Evolutionary conservation across 2,113 vertebrate species (phyloP), one percentile per base, ranked within the genome.

Genomic region (Deroptyus accipitrinus): DNA sequence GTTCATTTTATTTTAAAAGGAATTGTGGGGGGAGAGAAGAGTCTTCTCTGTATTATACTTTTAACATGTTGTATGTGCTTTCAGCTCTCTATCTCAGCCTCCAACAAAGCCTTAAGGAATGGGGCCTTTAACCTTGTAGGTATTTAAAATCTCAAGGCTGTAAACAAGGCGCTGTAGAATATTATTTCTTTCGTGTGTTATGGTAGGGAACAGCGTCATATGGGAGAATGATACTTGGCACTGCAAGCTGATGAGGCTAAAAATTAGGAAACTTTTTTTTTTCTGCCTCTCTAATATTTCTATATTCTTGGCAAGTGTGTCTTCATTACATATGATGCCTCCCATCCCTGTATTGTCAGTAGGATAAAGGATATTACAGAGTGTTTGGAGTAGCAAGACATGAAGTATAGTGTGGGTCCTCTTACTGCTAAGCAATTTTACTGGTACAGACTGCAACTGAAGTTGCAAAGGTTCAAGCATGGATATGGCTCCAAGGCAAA

Each of bases 11-110:
- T 54, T 49, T 33, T 80, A 62, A 72, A 62, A 91, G 57, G 6
- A 66, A 69, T 80, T 83, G 39, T 37, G 33, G 6, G 37, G 6
- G 0, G 0, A 11, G 5, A 8, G 1, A 9, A 51, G 42, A 33
- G 11, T 79, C 44, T 72, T 6, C 49, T 55, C 18, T 0, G 5
- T 52, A 41, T 57, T 31, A 41, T 10, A 48, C 14, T 41, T 80
- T 73, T 54, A 72, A 52, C 24, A 42, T 2, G 6, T 35, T 90
- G 17, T 42, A 23, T 54, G 17, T 35, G 18, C 35, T 90, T 83
- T 83, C 63, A 86, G 42, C 16, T 74, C 28, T 77, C 37, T 83
- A 6, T 80, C 69, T 94, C 66, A 35, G 61, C 48, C n/a, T 86
- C 76, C 55, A 91, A 20, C 8, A 11, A 17, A 90, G 31, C 1